These are phyloP conservation scores for Indicator indicator DNA, from an alignment of 2,113 vertebrate species.

Conservation along the genomic window DNA sequence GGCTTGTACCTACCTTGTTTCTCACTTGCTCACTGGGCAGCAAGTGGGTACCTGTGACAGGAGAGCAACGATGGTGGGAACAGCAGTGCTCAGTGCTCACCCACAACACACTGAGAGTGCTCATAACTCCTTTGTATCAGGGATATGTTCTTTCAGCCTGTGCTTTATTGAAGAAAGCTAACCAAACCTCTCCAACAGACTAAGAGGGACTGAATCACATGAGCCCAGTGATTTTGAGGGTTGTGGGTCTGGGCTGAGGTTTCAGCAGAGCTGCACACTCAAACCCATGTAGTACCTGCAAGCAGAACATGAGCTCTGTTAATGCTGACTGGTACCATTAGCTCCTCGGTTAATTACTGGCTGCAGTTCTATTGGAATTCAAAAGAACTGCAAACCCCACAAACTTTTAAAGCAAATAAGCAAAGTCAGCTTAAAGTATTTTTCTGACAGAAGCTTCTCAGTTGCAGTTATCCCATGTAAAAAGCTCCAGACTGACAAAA, in stretches of 20 bases:
- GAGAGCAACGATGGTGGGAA: background rate
- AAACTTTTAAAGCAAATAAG: background rate
- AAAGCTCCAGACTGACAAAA: background rate
- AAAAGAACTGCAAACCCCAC: background rate
- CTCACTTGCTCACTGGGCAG: background rate
- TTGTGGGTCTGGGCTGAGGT: background rate
- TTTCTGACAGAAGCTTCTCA: background rate
- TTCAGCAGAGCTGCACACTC: background rate
- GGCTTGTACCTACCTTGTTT: background rate
- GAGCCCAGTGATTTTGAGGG: background rate
- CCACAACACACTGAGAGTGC: accelerated
- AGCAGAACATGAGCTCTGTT: accelerated
- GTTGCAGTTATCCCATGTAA: background rate
- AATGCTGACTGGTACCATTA: background rate
- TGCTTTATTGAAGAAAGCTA: background rate
- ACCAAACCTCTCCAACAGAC: background rate
- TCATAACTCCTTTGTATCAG: background rate
- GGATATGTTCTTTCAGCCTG: accelerated
- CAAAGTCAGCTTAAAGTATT: background rate
- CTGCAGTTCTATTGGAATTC: background rate
- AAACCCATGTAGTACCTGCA: background rate
- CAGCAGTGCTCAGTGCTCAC: accelerated
- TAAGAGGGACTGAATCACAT: accelerated
- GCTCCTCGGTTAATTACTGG: background rate
- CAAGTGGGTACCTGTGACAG: accelerated